These are phyloP conservation scores for Nothocercus nigrocapillus DNA, from an alignment of 2,113 vertebrate genomes.

Conservation along the genomic window DNA sequence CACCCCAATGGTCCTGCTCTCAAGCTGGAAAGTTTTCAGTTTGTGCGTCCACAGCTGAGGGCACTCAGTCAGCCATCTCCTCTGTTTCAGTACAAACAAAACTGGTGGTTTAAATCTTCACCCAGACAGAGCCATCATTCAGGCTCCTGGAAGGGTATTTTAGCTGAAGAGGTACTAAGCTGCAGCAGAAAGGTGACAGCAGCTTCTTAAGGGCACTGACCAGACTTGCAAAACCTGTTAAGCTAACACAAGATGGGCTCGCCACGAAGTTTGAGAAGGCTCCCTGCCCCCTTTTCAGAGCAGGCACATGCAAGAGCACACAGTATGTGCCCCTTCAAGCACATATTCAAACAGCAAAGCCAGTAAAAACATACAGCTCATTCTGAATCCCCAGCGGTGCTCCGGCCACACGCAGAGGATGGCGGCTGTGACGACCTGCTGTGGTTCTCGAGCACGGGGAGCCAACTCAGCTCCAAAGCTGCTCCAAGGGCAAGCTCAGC, in stretches of 20 bases:
- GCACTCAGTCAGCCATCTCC: not conserved
- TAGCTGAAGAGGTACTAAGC: not conserved
- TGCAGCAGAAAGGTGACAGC: not conserved
- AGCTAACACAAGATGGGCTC: not conserved
- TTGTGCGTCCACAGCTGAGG: not conserved
- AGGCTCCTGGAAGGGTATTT: not conserved
- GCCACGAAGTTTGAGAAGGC: not conserved
- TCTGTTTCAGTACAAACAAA: not conserved
- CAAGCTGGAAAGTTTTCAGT: not conserved
- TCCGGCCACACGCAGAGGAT: not conserved
- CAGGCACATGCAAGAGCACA: too few species aligned
- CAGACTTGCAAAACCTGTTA: constrained; percentile 15
- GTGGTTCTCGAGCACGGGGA: not conserved
- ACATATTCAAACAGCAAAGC: not conserved
- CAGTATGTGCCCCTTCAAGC: not conserved
- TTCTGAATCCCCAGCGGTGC: not conserved
- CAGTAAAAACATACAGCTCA: not conserved
- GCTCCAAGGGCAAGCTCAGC: not conserved
- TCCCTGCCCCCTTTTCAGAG: not conserved
- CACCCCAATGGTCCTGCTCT: not conserved
- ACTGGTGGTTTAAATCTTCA: not conserved
- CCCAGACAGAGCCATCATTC: not conserved
- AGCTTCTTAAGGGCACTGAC: not conserved
- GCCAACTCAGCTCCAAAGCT: not conserved
- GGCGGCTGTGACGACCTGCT: not conserved